Base-by-base conservation (phyloP, 2,797 vertebrate species). In the Fistularia tabacaria region DNA sequence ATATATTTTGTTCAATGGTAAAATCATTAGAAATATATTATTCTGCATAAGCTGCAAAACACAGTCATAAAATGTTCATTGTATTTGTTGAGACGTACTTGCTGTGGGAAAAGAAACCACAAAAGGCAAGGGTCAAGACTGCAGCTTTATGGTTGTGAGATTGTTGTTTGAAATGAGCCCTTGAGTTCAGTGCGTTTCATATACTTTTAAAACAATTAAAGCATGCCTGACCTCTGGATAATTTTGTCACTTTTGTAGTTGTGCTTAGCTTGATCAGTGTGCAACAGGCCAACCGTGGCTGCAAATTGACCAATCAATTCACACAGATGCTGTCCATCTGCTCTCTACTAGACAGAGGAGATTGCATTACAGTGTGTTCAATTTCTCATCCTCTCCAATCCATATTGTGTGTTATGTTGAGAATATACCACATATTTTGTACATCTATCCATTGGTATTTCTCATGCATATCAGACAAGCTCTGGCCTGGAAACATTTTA, bases 271-370 rank as follows among this genome's bases (percentile, higher is more conserved):
- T 79, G 57, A 75, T 53, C 39, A 59, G 51, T 72, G 57, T 54
- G 51, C 44, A 54, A 39, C 59, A 63, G 76, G 4, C 15, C 37
- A 67, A 47, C 8, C 9, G 5, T 49, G 57, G 55, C 57, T 63
- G 43, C 57, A 75, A 55, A 74, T 46, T 7, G 74, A 57, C n/a
- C 61, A 48, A 72, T 72, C 41, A 52, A 68, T 58, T 59, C 51
- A 54, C 54, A 38, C 62, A 69, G 62, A 77, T 63, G 71, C 52
- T 60, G 68, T 68, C 66, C 72, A 79, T 81, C 72, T 80, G 78
- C 49, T 15, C 14, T 37, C 49, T n/a, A 9, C 15, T 62, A 42
- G 49, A 62, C 62, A 14, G 51, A 45, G 43, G 38, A 44, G 37
- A 60, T 76, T 39, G 38, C 44, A 54, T 62, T 51, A 43, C 37